These are phyloP conservation scores for Diprion similis DNA, from an alignment of 1,140 invertebrate genomes.

Conservation along the genomic window DNA sequence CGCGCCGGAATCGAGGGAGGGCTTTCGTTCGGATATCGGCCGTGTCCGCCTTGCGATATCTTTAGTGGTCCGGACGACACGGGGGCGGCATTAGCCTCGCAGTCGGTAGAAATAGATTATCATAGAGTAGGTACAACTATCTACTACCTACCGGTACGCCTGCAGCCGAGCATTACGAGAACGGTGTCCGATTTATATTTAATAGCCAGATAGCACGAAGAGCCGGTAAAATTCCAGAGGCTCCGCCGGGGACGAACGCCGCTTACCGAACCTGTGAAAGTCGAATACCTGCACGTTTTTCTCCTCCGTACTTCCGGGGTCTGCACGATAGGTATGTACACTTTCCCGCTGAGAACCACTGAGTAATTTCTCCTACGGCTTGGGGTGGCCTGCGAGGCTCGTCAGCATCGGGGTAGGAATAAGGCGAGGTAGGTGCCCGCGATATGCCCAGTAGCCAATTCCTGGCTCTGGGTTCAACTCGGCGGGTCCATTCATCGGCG, in stretches of 20 bases:
- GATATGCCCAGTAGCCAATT: slow-evolving; percentile 62
- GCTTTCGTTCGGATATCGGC: not conserved
- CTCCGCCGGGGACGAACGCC: no score
- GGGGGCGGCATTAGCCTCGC: not conserved
- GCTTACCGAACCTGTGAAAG: no score
- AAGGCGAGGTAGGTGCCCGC: slow-evolving; percentile 52
- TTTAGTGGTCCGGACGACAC: not conserved
- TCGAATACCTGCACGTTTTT: no score
- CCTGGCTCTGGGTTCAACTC: slow-evolving; percentile 58
- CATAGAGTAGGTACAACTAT: not conserved
- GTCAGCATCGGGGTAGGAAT: slow-evolving; percentile 2
- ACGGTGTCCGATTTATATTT: not conserved
- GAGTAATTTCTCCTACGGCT: slow-evolving; percentile 50
- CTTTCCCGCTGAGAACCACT: slow-evolving; percentile 49
- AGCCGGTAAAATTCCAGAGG: no score
- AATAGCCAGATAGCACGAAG: not conserved
- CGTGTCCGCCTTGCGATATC: not conserved
- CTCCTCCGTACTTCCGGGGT: not conserved
- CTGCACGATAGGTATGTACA: not conserved
- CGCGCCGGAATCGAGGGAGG: not conserved
- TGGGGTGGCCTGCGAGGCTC: slow-evolving; percentile 54
- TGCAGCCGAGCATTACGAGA: not conserved
- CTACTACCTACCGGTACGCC: not conserved
- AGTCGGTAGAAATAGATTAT: not conserved
- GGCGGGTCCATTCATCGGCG: slow-evolving; percentile 62